phyloP scores from a whole-genome alignment of 2,113 vertebrate species.

The Eptatretus burgeri region DNA sequence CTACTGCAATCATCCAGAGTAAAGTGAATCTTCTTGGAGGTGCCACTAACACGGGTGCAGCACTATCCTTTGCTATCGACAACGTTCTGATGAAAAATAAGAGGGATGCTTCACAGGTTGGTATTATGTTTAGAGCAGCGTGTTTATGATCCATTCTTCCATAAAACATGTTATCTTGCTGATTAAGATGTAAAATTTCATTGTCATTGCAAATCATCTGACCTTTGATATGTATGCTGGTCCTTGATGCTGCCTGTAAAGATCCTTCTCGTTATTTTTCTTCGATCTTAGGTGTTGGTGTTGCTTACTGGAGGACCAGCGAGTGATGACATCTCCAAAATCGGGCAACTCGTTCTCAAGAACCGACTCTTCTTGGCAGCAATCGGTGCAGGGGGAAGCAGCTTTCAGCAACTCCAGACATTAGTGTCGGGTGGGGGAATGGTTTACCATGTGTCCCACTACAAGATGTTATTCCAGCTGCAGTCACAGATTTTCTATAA shows the following conservation, averaged over 20 bases:
- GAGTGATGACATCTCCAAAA: background rate
- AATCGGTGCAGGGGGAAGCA: background rate
- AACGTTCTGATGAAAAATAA: background rate
- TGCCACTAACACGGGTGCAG: conserved; percentile 3
- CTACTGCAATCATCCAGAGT: background rate
- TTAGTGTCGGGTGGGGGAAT: background rate
- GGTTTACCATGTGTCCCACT: background rate
- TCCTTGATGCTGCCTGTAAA: too few relatives aligned
- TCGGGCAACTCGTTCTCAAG: background rate
- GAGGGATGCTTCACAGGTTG: too few relatives aligned
- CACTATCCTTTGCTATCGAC: background rate
- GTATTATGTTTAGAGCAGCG: too few relatives aligned
- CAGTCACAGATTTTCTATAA: conserved; percentile 1
- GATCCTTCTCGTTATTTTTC: too few relatives aligned
- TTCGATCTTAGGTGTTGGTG: background rate
- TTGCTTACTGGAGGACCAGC: conserved; percentile 3
- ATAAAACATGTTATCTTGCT: too few relatives aligned
- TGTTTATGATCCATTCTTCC: too few relatives aligned
- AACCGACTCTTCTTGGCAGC: conserved; percentile 1
- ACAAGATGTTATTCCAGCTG: background rate
- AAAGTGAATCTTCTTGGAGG: background rate
- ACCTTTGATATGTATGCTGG: too few relatives aligned
- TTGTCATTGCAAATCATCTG: too few relatives aligned
- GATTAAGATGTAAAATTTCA: too few relatives aligned
- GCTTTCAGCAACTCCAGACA: background rate